Conservation (phyloP, 2,888 invertebrate genomes). For the Torymus tubicola region DNA sequence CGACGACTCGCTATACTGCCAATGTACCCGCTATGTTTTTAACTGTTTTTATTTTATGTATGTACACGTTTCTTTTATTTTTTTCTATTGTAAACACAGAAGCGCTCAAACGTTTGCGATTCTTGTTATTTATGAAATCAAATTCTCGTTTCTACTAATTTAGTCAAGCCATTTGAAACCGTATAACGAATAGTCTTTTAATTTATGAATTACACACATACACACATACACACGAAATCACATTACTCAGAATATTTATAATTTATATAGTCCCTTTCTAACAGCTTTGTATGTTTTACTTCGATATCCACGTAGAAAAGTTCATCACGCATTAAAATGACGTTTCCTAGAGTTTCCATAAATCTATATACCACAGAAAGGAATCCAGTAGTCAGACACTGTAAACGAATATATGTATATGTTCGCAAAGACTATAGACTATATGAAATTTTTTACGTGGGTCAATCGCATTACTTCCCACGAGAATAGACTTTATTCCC, state of each 20-base stretch:
- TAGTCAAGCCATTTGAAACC: too few species aligned
- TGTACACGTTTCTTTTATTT: slow-evolving; percentile 1
- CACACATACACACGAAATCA: too few species aligned
- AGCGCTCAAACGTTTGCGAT: too few species aligned
- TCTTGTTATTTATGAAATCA: too few species aligned
- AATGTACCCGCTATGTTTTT: slow-evolving; percentile 67
- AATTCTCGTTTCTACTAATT: too few species aligned
- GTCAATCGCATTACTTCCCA: slow-evolving; percentile 11
- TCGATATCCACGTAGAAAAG: slow-evolving; percentile 25
- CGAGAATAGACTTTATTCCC: slow-evolving; percentile 46
- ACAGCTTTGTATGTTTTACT: slow-evolving; percentile 2
- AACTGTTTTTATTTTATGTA: slow-evolving; percentile 56
- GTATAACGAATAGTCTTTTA: too few species aligned
- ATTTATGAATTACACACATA: too few species aligned
- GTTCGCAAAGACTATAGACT: too few species aligned
- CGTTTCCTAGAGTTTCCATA: background rate
- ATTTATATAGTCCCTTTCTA: slow-evolving; percentile 29
- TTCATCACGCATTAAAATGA: background rate
- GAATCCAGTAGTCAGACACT: too few species aligned
- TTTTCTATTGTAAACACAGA: too few species aligned
- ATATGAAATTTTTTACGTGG: slow-evolving; percentile 33
- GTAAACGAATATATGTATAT: too few species aligned
- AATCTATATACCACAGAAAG: too few species aligned
- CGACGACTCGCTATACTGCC: slow-evolving; percentile 71
- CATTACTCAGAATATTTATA: background rate